Evolutionary conservation across 2,113 vertebrate genomes (phyloP).

Genomic region (Crypturellus undulatus): DNA sequence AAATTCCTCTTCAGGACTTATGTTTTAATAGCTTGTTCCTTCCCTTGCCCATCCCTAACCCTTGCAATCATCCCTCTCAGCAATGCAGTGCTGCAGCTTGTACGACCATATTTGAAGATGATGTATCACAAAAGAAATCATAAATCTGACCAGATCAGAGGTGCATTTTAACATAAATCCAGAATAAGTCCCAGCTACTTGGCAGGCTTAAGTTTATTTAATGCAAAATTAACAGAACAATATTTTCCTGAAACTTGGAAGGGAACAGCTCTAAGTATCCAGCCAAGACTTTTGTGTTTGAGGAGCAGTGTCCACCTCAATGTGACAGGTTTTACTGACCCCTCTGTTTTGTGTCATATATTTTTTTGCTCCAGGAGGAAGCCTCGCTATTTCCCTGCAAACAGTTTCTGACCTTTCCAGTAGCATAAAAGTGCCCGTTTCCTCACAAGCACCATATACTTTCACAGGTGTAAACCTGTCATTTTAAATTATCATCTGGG

Average conservation of each 20-base stretch:
- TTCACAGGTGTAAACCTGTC: not conserved
- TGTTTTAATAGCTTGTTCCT: conserved; percentile 25
- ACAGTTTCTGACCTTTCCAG: not conserved
- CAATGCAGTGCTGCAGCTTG: not conserved
- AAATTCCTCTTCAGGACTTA: conserved; percentile 3
- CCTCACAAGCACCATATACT: not conserved
- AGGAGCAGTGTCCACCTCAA: not conserved
- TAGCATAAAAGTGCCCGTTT: not conserved
- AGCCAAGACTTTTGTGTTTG: not conserved
- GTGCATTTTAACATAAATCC: not conserved
- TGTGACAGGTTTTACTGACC: not conserved
- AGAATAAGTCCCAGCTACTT: not conserved
- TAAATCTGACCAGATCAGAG: not conserved
- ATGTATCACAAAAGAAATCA: not conserved
- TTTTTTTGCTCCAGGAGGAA: not conserved
- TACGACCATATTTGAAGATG: not conserved
- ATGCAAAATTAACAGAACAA: not conserved
- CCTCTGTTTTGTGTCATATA: not conserved
- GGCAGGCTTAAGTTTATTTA: not conserved
- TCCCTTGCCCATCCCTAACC: not conserved
- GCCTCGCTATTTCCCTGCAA: not conserved
- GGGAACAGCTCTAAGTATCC: not conserved
- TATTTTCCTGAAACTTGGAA: not conserved
- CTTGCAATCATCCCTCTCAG: not conserved
- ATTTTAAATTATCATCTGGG: not conserved